Evolutionary conservation across 2,797 vertebrate species (phyloP).

Genomic region (Notolepis coatsorum): DNA sequence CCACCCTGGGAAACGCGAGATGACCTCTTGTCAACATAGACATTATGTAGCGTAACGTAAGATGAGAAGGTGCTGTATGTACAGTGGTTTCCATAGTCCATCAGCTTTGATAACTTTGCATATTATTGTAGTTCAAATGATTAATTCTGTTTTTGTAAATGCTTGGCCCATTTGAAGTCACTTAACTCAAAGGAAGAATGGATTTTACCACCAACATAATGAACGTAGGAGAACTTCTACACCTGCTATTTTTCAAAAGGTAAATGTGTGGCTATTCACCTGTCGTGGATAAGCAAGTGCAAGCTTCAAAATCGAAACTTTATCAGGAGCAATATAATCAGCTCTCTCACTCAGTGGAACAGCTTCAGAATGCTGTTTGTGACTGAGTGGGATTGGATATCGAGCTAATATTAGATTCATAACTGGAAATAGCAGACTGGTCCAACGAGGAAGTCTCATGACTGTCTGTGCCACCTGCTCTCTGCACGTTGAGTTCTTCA

Average conservation of each 20-base stretch:
- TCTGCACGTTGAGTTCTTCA: too few species aligned
- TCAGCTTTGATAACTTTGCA: too few species aligned
- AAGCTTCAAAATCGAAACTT: background rate
- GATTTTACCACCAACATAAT: too few species aligned
- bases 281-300: constrained; percentile 10
- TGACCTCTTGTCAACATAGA: constrained; percentile 1
- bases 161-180: too few species aligned
- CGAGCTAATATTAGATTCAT: background rate
- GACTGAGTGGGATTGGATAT: background rate
- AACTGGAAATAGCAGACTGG: background rate
- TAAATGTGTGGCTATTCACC: constrained; percentile 1
- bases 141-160: background rate
- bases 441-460: too few species aligned
- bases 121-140: too few species aligned
- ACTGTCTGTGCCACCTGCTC: too few species aligned
- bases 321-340: background rate
- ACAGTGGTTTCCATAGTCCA: too few species aligned
- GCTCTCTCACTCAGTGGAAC: background rate
- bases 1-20: background rate
- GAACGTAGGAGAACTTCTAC: too few species aligned
- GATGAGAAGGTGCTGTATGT: background rate
- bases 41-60: background rate
- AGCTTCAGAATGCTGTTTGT: background rate
- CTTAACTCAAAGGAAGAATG: too few species aligned
- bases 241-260: too few species aligned